Evolutionary conservation across 2,113 vertebrate species (phyloP).

Genomic region (Tachuris rubrigastra): DNA sequence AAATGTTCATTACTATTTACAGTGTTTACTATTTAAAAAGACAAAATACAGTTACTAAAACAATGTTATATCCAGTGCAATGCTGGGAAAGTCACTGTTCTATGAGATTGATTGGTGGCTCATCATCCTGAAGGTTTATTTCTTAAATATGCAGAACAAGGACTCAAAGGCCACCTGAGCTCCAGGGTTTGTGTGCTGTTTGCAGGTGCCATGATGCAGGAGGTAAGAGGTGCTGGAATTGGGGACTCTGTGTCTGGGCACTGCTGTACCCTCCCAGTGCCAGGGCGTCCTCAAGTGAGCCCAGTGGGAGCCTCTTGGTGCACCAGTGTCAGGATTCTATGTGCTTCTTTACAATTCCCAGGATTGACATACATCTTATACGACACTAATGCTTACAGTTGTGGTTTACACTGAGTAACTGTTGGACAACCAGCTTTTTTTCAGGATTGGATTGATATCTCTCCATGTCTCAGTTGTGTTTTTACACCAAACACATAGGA

Average conservation of each 20-base stretch:
- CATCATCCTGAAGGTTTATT: rapidly evolving
- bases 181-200: rapidly evolving
- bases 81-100: rapidly evolving
- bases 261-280: background rate
- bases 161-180: rapidly evolving
- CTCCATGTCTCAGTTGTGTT: background rate
- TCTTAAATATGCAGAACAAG: rapidly evolving
- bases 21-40: background rate
- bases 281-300: rapidly evolving
- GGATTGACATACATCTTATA: rapidly evolving
- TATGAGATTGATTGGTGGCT: rapidly evolving
- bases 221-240: background rate
- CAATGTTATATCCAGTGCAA: rapidly evolving
- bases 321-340: rapidly evolving
- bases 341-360: rapidly evolving
- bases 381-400: rapidly evolving
- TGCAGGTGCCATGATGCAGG: background rate
- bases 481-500: background rate
- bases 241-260: background rate
- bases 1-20: background rate
- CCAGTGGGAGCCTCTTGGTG: background rate
- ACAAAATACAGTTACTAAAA: background rate
- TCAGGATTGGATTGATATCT: background rate
- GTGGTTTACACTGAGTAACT: rapidly evolving
- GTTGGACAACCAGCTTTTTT: background rate